Base-by-base conservation (phyloP, 2,888 invertebrate species). In the Eupithecia centaureata region DNA sequence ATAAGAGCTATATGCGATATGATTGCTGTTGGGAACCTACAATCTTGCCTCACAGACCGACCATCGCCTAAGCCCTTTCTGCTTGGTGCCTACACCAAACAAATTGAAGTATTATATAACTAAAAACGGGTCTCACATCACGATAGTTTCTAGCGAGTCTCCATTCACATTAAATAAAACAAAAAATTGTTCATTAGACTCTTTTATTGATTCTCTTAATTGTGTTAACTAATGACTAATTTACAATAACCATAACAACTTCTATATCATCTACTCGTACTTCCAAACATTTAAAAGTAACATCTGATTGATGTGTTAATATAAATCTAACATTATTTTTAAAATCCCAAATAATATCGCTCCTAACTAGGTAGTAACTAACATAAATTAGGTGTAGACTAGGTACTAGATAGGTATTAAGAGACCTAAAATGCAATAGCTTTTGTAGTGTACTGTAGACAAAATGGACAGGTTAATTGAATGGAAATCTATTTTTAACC, bases 201-300 rank as follows among this genome's bases (percentile, higher is more conserved):
- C 47, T 42, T 32, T 56, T 57, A 57, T 57, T 57, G 57, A 79
- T 83, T 82, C 85, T 76, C 75, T 73, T 78, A 76, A 82, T 81
- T 78, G 78, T 80, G 83, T 83, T 86, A 84, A 85, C 84, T 86
- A 87, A 81, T 59, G n/a, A 77, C 83, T 87, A 88, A 82, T 79
- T 83, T 83, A 82, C 72, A 74, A 74, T 73, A 79, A 81, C 75
- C 73, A 80, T 76, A 56, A 61, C 56, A 61, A 56, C 56, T 42
- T 58, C 61, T 65, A 65, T 47, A 58, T 58, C 60, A 35, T 60
- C 62, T 67, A 68, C 56, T 28, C 57, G 59, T 56, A 57, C 42
- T 28, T 61, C 47, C 59, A 60, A 70, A 70, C 33, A 54, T 61
- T 65, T 67, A 38, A 60, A 32, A 27, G 56, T 47, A 59, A 56